Percentiles rank a stretch among this genome's conserved stretches.
Conservation (phyloP, 2,797 vertebrate species). For the Gallinago nigripennis region DNA sequence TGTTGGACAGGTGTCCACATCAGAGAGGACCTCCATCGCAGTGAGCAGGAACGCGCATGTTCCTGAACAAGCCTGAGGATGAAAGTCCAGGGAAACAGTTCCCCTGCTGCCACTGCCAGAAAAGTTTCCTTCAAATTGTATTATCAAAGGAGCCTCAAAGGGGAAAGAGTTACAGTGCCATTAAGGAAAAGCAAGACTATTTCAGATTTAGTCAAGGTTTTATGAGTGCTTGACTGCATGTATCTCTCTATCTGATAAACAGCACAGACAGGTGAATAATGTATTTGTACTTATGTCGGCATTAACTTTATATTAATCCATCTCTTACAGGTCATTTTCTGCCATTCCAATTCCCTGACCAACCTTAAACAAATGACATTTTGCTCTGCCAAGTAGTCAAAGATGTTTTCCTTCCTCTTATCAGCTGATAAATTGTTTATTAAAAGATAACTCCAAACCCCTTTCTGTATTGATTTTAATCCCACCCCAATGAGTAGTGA, state of each 20-base stretch:
- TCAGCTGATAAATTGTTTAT: neutral
- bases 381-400: constrained; percentile 1
- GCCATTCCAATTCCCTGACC: neutral
- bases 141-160: neutral
- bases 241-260: neutral
- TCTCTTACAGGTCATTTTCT: constrained; percentile 30
- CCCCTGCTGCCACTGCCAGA: neutral
- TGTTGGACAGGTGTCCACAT: neutral
- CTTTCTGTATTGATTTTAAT: neutral
- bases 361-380: constrained; percentile 30
- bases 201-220: neutral
- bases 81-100: neutral
- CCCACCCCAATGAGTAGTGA: neutral
- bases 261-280: neutral
- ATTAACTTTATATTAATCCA: constrained; percentile 17
- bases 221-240: neutral
- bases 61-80: accelerated
- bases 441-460: neutral
- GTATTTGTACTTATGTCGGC: neutral
- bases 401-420: neutral
- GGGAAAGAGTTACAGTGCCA: neutral
- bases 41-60: neutral
- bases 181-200: neutral
- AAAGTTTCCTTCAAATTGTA: neutral
- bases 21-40: neutral